Evolutionary conservation across 2,113 vertebrate species (phyloP), one percentile per base, ranked within the genome.

Genomic region (Zosterops hypoxanthus): DNA sequence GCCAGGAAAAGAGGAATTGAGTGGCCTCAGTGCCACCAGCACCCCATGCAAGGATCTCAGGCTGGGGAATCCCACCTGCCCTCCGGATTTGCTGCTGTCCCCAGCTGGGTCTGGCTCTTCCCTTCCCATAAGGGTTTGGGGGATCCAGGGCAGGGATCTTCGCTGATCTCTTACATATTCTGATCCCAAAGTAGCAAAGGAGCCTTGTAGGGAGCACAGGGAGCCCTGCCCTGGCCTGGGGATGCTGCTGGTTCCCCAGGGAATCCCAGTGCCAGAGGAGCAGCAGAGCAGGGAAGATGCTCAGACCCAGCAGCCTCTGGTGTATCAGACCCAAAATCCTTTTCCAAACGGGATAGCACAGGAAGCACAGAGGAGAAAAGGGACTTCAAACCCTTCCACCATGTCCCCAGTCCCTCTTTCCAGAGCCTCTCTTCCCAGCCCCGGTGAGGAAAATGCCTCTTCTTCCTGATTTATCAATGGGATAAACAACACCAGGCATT

Each of bases 381-480:
- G 39, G 39, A 39, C 5, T 39, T 39, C 39, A 39, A 39, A 23
- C 47, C 21, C 11, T 14, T 25, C 47, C 63, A 52, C 41, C 21
- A 5, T 1, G 0, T 13, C 12, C 34, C 25, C 56, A 39, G 14
- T 17, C 16, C 26, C 11, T 47, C 42, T 31, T 42, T 23, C 22
- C 64, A 55, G 2, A 9, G 20, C 0, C 1, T 14, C 7, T 39
- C 23, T n/a, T 75, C 34, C 46, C 29, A 52, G 8, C 7, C 21
- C n/a, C 15, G 22, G 23, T 4, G 8, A 83, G 53, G 42, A 76
- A 80, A 81, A 94, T 1, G 11, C 39, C 16, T 71, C n/a, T 80
- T 70, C 20, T 25, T 80, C 68, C 57, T 9, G 13, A 41, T 80
- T 80, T 70, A 36, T 12, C 71, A 9, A 20, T 15, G n/a, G 47